Base-by-base conservation (phyloP, 2,888 invertebrate genomes). In the Sinohyriopsis cumingii region DNA sequence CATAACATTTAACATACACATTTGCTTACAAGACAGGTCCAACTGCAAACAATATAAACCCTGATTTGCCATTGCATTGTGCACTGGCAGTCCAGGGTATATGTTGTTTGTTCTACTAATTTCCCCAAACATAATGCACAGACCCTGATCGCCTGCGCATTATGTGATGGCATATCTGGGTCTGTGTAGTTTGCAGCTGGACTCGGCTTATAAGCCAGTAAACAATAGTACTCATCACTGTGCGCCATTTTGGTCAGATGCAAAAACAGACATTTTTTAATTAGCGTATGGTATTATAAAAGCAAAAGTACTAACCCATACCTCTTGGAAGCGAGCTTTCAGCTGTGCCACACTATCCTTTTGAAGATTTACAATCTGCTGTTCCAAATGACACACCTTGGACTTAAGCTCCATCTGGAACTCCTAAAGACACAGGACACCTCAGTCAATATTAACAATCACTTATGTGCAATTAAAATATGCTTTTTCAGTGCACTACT, bases 291-390 rank as follows among this genome's bases (percentile, higher is more conserved):
- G 15, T 15, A 45, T 45, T 45, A 45, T 12, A 45, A 45, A 45
- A 45, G 22, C 5, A 57, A 25, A 15, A 19, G 25, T 60, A 19
- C 22, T 59, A 22, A 19, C 20, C 72, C 76, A 65, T 72, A 88
- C 88, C 82, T 98, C 97, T 83, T 94, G 94, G 94, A 98, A 95
- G 76, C 97, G 93, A 61, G 95, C 94, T 90, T 96, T 96, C 59
- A 98, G 91, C 80, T 97, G 91, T 53, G 94, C 94, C 22, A 97
- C 96, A 86, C 97, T 96, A 89, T 98, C 97, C 84, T 95, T 95
- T 79, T 97, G 96, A 76, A 98, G 91, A 73, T 95, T 95, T 89
- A 94, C 95, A 77, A 98, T 96, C 92, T 97, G 96, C 89, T 96
- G 96, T 87, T 97, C 96, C 59, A 98, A 91, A 90, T 96, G 96